These are phyloP conservation scores for Baryphthengus martii DNA, from an alignment of 2,113 vertebrate species.

Conservation along the genomic window DNA sequence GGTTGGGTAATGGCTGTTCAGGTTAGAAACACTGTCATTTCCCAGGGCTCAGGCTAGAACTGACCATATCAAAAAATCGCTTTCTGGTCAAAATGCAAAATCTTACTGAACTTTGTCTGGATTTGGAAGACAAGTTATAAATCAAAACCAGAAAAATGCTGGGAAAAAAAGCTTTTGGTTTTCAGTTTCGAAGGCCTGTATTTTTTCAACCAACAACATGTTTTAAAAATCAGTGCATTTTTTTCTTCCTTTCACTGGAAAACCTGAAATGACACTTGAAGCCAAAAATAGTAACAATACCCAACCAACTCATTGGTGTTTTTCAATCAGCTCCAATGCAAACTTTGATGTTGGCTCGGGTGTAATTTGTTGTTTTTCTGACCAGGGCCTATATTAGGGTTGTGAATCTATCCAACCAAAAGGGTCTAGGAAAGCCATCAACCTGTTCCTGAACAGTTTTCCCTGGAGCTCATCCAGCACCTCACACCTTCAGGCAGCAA, in stretches of 20 bases:
- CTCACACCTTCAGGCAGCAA: background rate
- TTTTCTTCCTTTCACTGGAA: background rate
- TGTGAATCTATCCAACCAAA: background rate
- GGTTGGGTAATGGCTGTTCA: background rate
- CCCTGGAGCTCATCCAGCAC: background rate
- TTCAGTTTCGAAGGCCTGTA: background rate
- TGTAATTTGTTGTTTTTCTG: background rate
- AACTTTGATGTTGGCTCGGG: background rate
- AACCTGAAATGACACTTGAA: constrained; percentile 35
- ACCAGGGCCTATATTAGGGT: background rate
- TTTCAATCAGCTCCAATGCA: background rate
- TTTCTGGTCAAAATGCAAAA: background rate
- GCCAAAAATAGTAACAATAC: constrained; percentile 26
- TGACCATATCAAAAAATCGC: background rate
- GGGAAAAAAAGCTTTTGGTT: background rate
- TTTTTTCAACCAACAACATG: background rate
- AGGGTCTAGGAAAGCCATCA: background rate
- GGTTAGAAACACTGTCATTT: background rate
- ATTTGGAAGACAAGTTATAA: background rate
- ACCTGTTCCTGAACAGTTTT: background rate
- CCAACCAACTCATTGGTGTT: background rate
- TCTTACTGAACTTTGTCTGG: background rate
- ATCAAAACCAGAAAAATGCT: background rate
- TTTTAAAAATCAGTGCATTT: background rate
- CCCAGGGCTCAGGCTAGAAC: background rate